Percentiles rank a stretch among this genome's conserved stretches.
Evolutionary conservation across 2,113 vertebrate species (phyloP).

Genomic region (Seriola quinqueradiata): DNA sequence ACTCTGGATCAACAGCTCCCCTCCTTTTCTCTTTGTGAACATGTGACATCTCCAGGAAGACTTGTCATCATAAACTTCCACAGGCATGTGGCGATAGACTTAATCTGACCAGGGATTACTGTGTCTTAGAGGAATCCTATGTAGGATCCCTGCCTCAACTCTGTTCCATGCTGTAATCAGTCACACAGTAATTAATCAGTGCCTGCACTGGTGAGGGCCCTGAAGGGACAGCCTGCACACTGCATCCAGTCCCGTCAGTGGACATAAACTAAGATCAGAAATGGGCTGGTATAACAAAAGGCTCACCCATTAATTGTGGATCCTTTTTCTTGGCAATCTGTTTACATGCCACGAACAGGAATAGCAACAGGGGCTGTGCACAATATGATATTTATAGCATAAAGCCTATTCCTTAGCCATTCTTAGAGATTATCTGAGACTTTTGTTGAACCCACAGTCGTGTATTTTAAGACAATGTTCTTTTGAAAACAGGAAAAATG

Average conservation of each 20-base stretch:
- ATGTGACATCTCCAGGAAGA: conserved; percentile 52
- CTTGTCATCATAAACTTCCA: conserved; percentile 42
- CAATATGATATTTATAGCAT: not conserved
- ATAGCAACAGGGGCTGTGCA: not conserved
- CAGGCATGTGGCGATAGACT: conserved; percentile 53
- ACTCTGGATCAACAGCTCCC: not conserved
- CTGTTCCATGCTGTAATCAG: conserved; percentile 64
- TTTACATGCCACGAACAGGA: not conserved
- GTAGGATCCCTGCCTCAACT: conserved; percentile 53
- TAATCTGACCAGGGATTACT: conserved; percentile 74
- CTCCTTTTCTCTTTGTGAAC: conserved; percentile 13
- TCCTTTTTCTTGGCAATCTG: not conserved
- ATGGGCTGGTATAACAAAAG: not conserved
- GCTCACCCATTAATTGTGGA: not conserved
- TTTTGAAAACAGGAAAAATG: not conserved
- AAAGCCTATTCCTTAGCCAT: not conserved
- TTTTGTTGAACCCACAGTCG: not conserved
- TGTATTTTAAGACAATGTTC: conserved; percentile 1
- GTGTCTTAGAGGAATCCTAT: conserved; percentile 66
- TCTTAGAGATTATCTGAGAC: not conserved
- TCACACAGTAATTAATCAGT: conserved; percentile 65
- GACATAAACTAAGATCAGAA: conserved; percentile 7
- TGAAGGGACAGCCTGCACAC: not conserved
- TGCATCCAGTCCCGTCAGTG: conserved; percentile 5
- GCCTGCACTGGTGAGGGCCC: conserved; percentile 14